Conservation (phyloP, 2,888 invertebrate species). For the Oligia strigilis region DNA sequence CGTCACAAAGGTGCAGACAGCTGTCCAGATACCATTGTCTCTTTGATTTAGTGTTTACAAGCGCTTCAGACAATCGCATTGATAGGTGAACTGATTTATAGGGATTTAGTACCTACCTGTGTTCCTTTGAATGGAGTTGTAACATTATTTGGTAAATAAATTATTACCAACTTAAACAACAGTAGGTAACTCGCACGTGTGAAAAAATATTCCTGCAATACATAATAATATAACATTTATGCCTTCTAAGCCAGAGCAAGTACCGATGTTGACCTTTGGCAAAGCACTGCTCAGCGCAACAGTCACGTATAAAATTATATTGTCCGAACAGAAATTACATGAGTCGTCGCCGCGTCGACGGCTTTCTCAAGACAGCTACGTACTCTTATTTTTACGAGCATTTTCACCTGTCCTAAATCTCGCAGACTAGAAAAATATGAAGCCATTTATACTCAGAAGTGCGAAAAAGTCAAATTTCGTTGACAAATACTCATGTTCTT, state of each 20-base stretch:
- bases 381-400: conserved; percentile 17
- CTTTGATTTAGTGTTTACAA: conserved; percentile 47
- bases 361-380: not conserved
- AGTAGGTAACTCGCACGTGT: too few species aligned
- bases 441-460: conserved; percentile 18
- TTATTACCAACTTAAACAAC: too few species aligned
- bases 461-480: conserved; percentile 40
- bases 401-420: conserved; percentile 22
- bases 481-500: conserved; percentile 28
- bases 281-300: conserved; percentile 17
- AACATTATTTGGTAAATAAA: too few species aligned
- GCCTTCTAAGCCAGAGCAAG: not conserved
- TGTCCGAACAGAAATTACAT: conserved; percentile 18
- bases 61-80: conserved; percentile 3
- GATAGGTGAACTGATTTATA: conserved; percentile 1
- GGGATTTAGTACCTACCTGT: not conserved
- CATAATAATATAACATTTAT: not conserved
- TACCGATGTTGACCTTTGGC: conserved; percentile 9
- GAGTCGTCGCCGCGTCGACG: not conserved
- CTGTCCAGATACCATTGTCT: conserved; percentile 47
- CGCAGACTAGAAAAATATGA: conserved; percentile 31
- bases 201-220: not conserved
- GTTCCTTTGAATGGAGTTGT: not conserved
- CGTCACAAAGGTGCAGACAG: conserved; percentile 53
- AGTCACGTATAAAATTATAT: conserved; percentile 25